These are phyloP conservation scores for Microtus richardsoni DNA, from an alignment of 2,113 vertebrate species.

Conservation along the genomic window DNA sequence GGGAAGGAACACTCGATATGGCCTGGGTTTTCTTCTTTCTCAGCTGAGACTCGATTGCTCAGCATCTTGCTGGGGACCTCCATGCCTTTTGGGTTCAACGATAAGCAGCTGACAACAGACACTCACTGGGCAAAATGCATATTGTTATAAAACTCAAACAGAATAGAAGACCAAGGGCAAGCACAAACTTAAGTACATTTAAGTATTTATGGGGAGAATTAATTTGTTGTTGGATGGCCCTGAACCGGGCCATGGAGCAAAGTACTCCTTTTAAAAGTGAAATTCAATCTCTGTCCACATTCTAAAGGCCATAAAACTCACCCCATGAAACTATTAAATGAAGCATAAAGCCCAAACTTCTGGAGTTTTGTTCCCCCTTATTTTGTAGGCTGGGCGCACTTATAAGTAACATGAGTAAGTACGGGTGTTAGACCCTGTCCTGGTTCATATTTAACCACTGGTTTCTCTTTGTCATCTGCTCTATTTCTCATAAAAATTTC, in stretches of 20 bases:
- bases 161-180: conserved; percentile 33
- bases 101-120: conserved; percentile 6
- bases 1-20: neutral
- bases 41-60: neutral
- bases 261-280: conserved; percentile 20
- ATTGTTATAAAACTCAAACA: conserved; percentile 31
- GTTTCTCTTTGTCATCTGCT: conserved; percentile 37
- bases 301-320: conserved; percentile 48
- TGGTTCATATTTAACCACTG: conserved; percentile 50
- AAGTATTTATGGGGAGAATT: conserved; percentile 46
- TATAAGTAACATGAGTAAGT: conserved; percentile 25
- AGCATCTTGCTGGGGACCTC: conserved; percentile 18
- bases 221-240: conserved; percentile 26
- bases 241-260: conserved; percentile 26
- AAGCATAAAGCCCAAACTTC: conserved; percentile 31
- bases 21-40: neutral
- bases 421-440: neutral
- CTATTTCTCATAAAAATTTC: neutral
- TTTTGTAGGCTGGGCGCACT: neutral
- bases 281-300: conserved; percentile 40
- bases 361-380: neutral
- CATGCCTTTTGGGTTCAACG: neutral
- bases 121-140: neutral
- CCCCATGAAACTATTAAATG: conserved; percentile 48
- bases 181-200: neutral